A percentile compares a stretch with the other conserved stretches of the same genome.
phyloP scores from a whole-genome alignment of 2,797 vertebrate species.

The Manis pentadactyla region DNA sequence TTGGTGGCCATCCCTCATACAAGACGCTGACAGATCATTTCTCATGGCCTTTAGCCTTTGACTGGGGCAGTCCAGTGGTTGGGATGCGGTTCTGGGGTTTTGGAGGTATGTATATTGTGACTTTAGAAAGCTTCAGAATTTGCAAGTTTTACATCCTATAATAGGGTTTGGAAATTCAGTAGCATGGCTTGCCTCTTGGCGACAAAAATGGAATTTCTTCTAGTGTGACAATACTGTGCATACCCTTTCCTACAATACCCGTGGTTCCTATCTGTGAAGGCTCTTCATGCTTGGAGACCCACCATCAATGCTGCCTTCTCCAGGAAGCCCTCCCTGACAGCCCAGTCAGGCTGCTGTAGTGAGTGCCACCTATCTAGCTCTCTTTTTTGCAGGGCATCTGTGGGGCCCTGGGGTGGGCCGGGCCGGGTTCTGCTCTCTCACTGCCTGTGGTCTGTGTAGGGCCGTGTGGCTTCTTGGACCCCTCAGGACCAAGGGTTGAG shows the following conservation, averaged over 20 bases:
- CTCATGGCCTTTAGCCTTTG: not conserved
- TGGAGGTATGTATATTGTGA: not conserved
- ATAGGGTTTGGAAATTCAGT: not conserved
- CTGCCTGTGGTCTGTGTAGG: not conserved
- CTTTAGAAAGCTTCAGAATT: not conserved
- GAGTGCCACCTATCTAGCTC: not conserved
- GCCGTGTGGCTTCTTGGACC: not conserved
- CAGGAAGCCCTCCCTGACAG: not conserved
- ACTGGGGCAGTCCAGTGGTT: not conserved
- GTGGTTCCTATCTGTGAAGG: not conserved
- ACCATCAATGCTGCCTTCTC: not conserved
- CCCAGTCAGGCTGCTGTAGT: not conserved
- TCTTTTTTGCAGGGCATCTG: not conserved
- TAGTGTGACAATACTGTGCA: no score
- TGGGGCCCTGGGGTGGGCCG: not conserved
- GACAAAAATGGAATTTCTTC: not conserved
- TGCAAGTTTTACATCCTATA: not conserved
- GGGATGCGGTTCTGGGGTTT: not conserved
- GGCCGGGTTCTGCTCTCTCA: not conserved
- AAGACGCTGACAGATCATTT: not conserved
- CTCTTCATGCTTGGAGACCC: not conserved
- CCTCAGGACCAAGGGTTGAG: rapidly evolving
- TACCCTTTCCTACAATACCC: not conserved
- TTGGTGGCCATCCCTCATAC: not conserved
- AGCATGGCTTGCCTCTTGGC: not conserved